Conservation (phyloP, 2,113 vertebrate genomes). For the Taurulus bubalis region DNA sequence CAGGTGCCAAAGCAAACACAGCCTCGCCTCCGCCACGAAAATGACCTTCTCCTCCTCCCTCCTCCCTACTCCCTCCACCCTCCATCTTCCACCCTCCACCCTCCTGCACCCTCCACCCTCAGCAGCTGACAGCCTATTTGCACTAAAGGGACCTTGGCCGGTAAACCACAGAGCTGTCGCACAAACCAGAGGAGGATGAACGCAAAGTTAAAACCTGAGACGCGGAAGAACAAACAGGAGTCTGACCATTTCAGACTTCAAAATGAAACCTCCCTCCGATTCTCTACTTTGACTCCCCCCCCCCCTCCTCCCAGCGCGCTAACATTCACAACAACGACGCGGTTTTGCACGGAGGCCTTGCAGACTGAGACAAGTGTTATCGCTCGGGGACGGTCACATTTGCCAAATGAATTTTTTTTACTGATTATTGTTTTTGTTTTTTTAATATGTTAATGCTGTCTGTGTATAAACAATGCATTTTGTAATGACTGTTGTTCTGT, state of each 20-base stretch:
- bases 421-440: constrained; percentile 34
- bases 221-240: constrained; percentile 22
- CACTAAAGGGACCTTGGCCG: constrained; percentile 81
- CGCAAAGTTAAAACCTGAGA: constrained; percentile 41
- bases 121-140: constrained; percentile 79
- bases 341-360: constrained; percentile 80
- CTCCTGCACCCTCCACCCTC: too few species aligned
- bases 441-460: constrained; percentile 53
- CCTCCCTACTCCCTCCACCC: neutral
- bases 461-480: constrained; percentile 52
- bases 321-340: constrained; percentile 59
- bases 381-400: constrained; percentile 59
- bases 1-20: constrained; percentile 84
- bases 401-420: constrained; percentile 74
- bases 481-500: constrained; percentile 58
- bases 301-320: constrained; percentile 8
- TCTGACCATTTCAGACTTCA: constrained; percentile 33
- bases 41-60: constrained; percentile 75
- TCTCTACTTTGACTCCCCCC: neutral
- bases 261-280: constrained; percentile 16
- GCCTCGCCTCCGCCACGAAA: constrained; percentile 81
- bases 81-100: neutral
- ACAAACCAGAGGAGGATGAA: constrained; percentile 24
- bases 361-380: constrained; percentile 77
- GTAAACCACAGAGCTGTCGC: constrained; percentile 59